Conservation (phyloP, 2,113 vertebrate genomes). For the human (Homo sapiens) region GRCh38 chr2:225845001-225845500, state of each 20-base stretch:
- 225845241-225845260: background rate
- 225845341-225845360: background rate
- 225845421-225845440: background rate
- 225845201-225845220: background rate
- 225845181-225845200: background rate
- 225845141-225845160: background rate
- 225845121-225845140: background rate
- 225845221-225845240: background rate
- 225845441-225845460: background rate
- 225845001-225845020: background rate
- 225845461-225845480: background rate
- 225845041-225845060: background rate
- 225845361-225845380: background rate
- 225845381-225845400: background rate
- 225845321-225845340: background rate
- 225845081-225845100: background rate
- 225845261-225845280: background rate
- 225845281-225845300: background rate
- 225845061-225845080: background rate
- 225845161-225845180: background rate
- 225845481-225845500: background rate
- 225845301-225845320: background rate
- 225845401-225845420: background rate
- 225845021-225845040: background rate
- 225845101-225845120: background rate